phyloP scores from a whole-genome alignment of 2,113 vertebrate species.

The Poeciliopsis turrubarensis region DNA sequence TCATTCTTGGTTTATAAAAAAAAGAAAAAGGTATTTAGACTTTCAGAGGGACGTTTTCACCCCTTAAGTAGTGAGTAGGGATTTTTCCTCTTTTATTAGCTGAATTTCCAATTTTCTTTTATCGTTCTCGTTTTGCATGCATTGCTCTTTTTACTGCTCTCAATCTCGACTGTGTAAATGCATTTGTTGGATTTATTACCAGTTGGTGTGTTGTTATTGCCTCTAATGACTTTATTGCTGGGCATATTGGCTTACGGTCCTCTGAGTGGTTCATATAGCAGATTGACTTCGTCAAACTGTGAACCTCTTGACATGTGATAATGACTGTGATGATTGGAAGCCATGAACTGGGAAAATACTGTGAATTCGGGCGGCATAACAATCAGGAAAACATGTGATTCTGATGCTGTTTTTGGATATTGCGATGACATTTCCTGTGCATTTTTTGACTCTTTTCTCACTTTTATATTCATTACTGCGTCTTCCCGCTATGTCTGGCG shows the following conservation, averaged over 20 bases:
- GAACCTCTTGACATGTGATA: not conserved
- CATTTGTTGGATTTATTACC: not conserved
- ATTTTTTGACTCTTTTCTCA: too few species aligned
- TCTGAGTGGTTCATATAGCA: not conserved
- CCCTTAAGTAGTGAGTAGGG: too few species aligned
- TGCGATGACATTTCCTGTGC: too few species aligned
- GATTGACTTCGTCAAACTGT: not conserved
- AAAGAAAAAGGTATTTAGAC: too few species aligned
- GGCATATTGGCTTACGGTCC: not conserved
- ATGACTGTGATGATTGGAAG: slow-evolving; percentile 10
- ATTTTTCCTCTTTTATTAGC: not conserved
- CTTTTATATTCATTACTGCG: too few species aligned
- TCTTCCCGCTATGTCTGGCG: too few species aligned
- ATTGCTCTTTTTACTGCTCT: not conserved
- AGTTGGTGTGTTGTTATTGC: not conserved
- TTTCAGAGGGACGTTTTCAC: too few species aligned
- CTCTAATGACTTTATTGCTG: not conserved
- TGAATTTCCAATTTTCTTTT: not conserved
- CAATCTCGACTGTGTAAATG: not conserved
- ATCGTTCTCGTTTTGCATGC: not conserved
- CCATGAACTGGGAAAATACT: not conserved
- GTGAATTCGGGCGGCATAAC: not conserved
- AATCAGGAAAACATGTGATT: too few species aligned
- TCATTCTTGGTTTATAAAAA: too few species aligned
- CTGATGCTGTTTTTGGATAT: too few species aligned